Conservation (phyloP, 2,888 invertebrate genomes). For the Pheosia tremula region DNA sequence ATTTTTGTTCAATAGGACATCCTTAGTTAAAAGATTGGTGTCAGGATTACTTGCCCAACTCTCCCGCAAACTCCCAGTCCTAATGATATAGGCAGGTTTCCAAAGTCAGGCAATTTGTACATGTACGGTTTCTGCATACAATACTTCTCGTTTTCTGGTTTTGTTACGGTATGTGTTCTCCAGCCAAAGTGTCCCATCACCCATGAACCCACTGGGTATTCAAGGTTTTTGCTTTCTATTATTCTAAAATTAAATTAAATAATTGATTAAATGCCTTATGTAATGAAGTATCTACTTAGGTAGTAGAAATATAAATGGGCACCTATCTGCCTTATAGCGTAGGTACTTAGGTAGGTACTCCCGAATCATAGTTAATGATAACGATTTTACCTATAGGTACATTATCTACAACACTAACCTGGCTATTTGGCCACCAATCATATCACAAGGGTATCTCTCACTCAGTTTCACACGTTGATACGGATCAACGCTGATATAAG, state of each 20-base stretch:
- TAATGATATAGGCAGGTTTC: slow-evolving; percentile 83
- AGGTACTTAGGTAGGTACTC: too few species aligned
- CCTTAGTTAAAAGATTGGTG: not conserved
- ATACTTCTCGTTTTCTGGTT: slow-evolving; percentile 58
- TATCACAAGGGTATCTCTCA: slow-evolving; percentile 73
- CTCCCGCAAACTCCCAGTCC: slow-evolving; percentile 86
- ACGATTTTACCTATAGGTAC: not conserved
- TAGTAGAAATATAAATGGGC: not conserved
- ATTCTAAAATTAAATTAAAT: slow-evolving; percentile 73
- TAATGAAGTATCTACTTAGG: not conserved
- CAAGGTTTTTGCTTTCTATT: slow-evolving; percentile 85
- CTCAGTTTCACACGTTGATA: slow-evolving; percentile 80
- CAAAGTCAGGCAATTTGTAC: slow-evolving; percentile 81
- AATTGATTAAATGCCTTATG: not conserved
- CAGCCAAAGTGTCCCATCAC: slow-evolving; percentile 88
- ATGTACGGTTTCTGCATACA: slow-evolving; percentile 58
- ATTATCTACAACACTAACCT: slow-evolving; percentile 68
- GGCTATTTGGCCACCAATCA: slow-evolving; percentile 88
- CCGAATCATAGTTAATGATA: too few species aligned
- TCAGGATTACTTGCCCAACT: slow-evolving; percentile 83
- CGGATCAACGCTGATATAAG: slow-evolving; percentile 89
- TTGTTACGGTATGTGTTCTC: slow-evolving; percentile 84
- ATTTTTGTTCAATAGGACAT: not conserved
- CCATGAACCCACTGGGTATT: slow-evolving; percentile 85
- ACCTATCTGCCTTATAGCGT: too few species aligned